These are phyloP conservation scores for Trichogramma dendrolimi DNA, from an alignment of 2,888 invertebrate genomes.

Conservation along the genomic window DNA sequence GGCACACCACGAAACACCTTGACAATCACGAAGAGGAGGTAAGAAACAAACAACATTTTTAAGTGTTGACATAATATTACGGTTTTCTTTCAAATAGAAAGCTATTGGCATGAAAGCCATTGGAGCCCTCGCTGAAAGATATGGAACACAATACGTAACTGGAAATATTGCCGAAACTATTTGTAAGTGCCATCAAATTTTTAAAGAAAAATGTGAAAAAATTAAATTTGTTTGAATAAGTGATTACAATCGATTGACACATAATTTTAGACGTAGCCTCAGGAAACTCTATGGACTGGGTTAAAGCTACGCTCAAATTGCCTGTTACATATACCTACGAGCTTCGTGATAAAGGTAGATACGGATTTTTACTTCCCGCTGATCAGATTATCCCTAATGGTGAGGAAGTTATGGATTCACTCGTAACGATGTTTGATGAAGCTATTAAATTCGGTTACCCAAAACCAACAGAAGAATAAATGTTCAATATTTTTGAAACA, in stretches of 20 bases:
- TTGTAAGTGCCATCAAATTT: constrained; percentile 50
- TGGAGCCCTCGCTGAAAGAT: constrained; percentile 55
- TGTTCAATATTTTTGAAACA: not conserved
- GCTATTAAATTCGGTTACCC: constrained; percentile 38
- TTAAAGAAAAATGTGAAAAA: not conserved
- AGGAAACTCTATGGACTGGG: constrained; percentile 73
- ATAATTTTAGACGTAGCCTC: constrained; percentile 59
- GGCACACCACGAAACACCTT: constrained; percentile 58
- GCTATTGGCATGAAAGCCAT: constrained; percentile 48
- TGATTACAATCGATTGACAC: not conserved
- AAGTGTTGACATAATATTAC: not conserved
- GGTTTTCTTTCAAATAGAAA: constrained; percentile 48
- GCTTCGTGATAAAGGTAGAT: constrained; percentile 60
- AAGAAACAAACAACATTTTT: constrained; percentile 32
- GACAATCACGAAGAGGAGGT: constrained; percentile 61
- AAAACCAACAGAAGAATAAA: constrained; percentile 13
- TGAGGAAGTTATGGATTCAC: constrained; percentile 61
- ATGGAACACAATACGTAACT: constrained; percentile 60
- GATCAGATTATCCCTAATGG: constrained; percentile 64
- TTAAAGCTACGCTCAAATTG: constrained; percentile 62
- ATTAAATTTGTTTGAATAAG: not conserved
- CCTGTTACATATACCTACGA: constrained; percentile 69
- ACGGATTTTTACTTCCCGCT: constrained; percentile 68
- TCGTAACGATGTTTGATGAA: constrained; percentile 52
- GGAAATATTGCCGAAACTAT: constrained; percentile 60